Percentiles rank a stretch among this genome's conserved stretches.
Conservation (phyloP, 2,113 vertebrate genomes). For the Acrocephalus arundinaceus region DNA sequence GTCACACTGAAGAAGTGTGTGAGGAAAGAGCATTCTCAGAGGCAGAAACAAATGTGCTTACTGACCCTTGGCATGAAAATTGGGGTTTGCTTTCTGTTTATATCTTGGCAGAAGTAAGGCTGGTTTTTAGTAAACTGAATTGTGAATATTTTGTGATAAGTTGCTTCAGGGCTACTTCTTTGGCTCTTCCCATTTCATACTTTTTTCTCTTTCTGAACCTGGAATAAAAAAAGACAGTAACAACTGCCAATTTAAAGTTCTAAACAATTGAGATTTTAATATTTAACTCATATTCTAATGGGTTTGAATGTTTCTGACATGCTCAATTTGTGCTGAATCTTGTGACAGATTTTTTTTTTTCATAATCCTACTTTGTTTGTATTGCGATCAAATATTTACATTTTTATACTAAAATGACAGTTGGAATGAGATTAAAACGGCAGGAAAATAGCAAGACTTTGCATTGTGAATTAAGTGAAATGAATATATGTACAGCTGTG, state of each 20-base stretch:
- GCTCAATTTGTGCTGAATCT: not conserved
- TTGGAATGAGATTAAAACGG: not conserved
- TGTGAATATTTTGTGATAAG: not conserved
- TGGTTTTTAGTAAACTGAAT: not conserved
- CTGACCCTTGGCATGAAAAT: not conserved
- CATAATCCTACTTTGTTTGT: not conserved
- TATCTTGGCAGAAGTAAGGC: not conserved
- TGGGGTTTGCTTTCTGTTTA: not conserved
- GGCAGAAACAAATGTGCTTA: not conserved
- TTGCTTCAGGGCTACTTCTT: not conserved
- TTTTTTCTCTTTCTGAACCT: not conserved
- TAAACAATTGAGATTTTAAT: not conserved
- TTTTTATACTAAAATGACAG: not conserved
- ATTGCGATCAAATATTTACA: not conserved
- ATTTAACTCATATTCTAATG: not conserved
- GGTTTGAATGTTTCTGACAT: constrained; percentile 6
- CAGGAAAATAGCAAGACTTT: not conserved
- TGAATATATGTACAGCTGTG: not conserved
- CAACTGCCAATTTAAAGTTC: not conserved
- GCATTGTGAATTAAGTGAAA: not conserved
- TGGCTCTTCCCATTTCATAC: not conserved
- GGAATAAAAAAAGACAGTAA: not conserved
- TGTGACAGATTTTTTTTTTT: not conserved
- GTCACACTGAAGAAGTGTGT: not conserved
- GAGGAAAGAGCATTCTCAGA: not conserved